phyloP scores from a whole-genome alignment of 2,888 invertebrate genomes.

The Thera britannica region DNA sequence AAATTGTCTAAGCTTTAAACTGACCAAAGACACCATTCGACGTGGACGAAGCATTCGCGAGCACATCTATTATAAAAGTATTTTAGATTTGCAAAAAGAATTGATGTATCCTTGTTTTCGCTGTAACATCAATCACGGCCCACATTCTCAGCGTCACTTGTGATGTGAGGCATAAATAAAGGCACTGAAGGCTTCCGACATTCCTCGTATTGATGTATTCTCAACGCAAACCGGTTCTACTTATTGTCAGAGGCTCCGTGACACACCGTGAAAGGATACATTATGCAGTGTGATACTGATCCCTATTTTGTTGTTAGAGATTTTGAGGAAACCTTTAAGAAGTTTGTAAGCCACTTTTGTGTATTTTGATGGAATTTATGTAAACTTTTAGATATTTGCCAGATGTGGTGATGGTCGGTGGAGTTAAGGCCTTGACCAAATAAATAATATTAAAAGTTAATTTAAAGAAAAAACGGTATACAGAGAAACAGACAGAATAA shows the following conservation, averaged over 20 bases:
- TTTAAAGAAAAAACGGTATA: too few relatives aligned
- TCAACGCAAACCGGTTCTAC: slow-evolving; percentile 61
- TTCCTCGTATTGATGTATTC: slow-evolving; percentile 70
- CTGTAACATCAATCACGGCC: slow-evolving; percentile 71
- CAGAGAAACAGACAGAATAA: too few relatives aligned
- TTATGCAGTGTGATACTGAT: slow-evolving; percentile 40
- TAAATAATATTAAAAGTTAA: too few relatives aligned
- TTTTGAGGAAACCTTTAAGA: slow-evolving; percentile 28
- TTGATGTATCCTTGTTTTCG: slow-evolving; percentile 67
- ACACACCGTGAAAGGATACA: slow-evolving; percentile 47
- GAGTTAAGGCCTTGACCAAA: too few relatives aligned
- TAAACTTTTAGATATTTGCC: neutral
- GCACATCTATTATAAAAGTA: slow-evolving; percentile 24
- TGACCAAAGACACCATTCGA: too few relatives aligned
- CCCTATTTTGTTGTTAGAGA: slow-evolving; percentile 34
- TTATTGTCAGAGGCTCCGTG: slow-evolving; percentile 61
- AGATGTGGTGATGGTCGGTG: too few relatives aligned
- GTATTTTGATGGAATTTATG: neutral
- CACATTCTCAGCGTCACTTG: slow-evolving; percentile 66
- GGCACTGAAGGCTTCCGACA: slow-evolving; percentile 68
- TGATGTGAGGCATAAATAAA: slow-evolving; percentile 70
- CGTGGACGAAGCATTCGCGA: too few relatives aligned
- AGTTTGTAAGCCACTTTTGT: slow-evolving; percentile 22
- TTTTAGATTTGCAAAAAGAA: slow-evolving; percentile 61
- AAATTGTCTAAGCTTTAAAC: too few relatives aligned